Base-by-base conservation (phyloP, 2,113 vertebrate species). In the Upupa epops region DNA sequence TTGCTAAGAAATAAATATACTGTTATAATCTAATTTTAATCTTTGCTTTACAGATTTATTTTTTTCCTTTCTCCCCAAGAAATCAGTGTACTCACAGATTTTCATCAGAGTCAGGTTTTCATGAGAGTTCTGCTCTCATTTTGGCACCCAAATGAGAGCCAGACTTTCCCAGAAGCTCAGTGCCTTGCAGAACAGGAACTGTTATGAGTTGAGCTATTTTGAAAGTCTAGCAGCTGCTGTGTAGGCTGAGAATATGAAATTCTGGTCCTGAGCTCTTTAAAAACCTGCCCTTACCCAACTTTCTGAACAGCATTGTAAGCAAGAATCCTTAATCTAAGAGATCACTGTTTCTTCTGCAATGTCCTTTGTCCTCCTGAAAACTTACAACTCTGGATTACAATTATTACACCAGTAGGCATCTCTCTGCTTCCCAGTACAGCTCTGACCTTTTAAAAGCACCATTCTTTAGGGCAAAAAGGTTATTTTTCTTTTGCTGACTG, bases 171-270 rank as follows among this genome's bases (percentile, higher is more conserved):
- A 17, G 29, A 79, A 86, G 88, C 86, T 93, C 40, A 3, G 46
- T 49, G 93, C 92, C 76, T 86, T n/a, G 17, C 69, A 65, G 89
- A 85, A 92, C 65, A 86, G 86, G 90, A 92, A 46, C 90, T 88
- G 90, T 56, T 63, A 78, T 83, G 73, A 84, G 76, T 4, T 60
- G 92, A 95, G 94, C 93, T 95, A 95, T 96, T 96, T 94, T 96
- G 56, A 84, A 93, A 65, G 40, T 5, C 77, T 52, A 90, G 83
- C 93, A 96, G 96, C 88, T 95, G 93, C 88, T 96, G 93, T 93
- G 94, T 96, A 93, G 94, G 96, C 79, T 93, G 92, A 24, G 81
- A 93, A 94, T 60, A 83, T 12, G 48, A 93, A 94, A 94, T 82
- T 75, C 90, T 93, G 63, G 51, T 87, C 55, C 64, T 4, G 2